Conservation (phyloP, 1,140 invertebrate genomes). For the Brachionus angularis region DNA sequence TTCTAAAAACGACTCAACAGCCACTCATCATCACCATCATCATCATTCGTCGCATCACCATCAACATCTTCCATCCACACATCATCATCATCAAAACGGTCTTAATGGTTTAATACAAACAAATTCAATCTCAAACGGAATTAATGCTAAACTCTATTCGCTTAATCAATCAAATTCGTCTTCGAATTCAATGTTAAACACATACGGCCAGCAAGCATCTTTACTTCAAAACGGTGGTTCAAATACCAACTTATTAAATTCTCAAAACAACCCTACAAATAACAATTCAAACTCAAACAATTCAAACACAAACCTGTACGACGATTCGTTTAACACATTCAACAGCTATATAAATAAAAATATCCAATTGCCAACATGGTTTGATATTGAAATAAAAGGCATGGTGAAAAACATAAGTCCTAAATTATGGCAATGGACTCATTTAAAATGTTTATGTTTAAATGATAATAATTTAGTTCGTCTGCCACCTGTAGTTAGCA, state of each 20-base stretch:
- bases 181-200: neutral
- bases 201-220: slow-evolving; percentile 5
- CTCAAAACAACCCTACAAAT: no score
- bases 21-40: neutral
- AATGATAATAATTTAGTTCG: slow-evolving; percentile 86
- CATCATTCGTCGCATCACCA: slow-evolving; percentile 15
- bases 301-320: slow-evolving; percentile 1
- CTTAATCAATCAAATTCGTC: slow-evolving; percentile 2
- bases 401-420: slow-evolving; percentile 81
- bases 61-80: slow-evolving; percentile 10
- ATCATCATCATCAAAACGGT: slow-evolving; percentile 39
- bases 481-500: slow-evolving; percentile 79
- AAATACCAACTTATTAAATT: no score
- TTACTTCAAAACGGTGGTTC: slow-evolving; percentile 7
- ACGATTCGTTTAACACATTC: slow-evolving; percentile 3
- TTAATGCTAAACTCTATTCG: neutral
- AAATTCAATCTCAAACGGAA: no score
- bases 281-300: slow-evolving; percentile 6
- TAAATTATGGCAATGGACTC: slow-evolving; percentile 78
- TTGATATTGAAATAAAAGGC: slow-evolving; percentile 59
- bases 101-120: slow-evolving; percentile 11
- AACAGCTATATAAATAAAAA: slow-evolving; percentile 15
- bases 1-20: slow-evolving; percentile 40
- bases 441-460: slow-evolving; percentile 85
- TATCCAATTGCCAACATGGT: slow-evolving; percentile 47